Evolutionary conservation across 2,888 invertebrate species (phyloP).

Genomic region (Autographa pulchrina): DNA sequence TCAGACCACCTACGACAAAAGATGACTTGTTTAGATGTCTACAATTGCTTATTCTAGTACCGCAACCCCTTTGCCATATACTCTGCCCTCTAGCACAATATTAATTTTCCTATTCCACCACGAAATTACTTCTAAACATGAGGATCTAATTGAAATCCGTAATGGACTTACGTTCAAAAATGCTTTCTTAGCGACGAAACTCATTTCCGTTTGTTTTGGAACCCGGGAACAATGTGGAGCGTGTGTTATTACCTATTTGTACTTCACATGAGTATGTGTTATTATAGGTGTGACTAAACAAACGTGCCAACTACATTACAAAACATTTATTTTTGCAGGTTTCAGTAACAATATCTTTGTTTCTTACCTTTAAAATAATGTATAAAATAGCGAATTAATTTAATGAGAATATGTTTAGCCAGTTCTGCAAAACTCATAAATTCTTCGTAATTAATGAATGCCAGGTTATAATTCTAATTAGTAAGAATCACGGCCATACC

Average conservation of each 20-base stretch:
- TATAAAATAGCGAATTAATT: not conserved
- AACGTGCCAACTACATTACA: slow-evolving; percentile 11
- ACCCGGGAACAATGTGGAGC: slow-evolving; percentile 52
- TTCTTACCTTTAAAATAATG: not conserved
- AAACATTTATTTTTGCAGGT: not conserved
- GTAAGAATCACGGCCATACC: slow-evolving; percentile 73
- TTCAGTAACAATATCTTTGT: not conserved
- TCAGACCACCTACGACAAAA: not conserved
- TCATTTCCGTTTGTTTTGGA: slow-evolving; percentile 61
- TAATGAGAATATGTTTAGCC: slow-evolving; percentile 50
- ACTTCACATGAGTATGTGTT: slow-evolving; percentile 30
- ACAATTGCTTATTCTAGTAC: not conserved
- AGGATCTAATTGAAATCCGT: slow-evolving; percentile 74
- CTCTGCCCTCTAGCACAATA: slow-evolving; percentile 60
- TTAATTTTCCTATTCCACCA: slow-evolving; percentile 75
- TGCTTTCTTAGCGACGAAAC: slow-evolving; percentile 69
- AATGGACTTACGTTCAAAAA: slow-evolving; percentile 72
- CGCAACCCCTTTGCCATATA: not conserved
- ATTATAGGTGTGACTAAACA: slow-evolving; percentile 30
- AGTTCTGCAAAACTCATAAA: slow-evolving; percentile 62
- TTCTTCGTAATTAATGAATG: slow-evolving; percentile 79
- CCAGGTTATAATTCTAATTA: slow-evolving; percentile 85
- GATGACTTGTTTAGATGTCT: not conserved
- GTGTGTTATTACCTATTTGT: slow-evolving; percentile 51
- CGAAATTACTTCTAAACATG: slow-evolving; percentile 76